phyloP scores from a whole-genome alignment of 2,797 vertebrate genomes.

The Otolemur crassicaudatus region DNA sequence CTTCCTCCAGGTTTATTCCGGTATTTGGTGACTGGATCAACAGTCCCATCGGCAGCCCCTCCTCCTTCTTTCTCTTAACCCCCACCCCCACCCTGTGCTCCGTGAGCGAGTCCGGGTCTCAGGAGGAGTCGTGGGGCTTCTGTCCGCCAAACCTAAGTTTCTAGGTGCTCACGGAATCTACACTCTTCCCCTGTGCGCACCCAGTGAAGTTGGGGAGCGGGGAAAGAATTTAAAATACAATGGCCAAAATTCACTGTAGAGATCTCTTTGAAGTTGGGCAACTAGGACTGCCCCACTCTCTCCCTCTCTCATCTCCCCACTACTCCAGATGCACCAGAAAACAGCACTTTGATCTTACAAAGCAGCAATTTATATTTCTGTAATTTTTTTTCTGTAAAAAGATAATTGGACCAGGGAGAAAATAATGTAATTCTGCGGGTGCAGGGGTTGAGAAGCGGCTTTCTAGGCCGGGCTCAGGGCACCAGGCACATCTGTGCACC shows the following conservation, averaged over 20 bases:
- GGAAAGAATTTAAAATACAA: not conserved
- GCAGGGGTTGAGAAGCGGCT: conserved; percentile 12
- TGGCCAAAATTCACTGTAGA: conserved; percentile 28
- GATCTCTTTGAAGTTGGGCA: conserved; percentile 78
- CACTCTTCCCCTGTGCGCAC: not conserved
- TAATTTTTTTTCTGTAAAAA: conserved; percentile 54
- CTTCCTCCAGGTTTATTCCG: not conserved
- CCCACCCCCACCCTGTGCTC: not conserved
- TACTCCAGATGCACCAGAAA: conserved; percentile 85
- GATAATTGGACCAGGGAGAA: conserved; percentile 63
- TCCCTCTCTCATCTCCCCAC: not conserved
- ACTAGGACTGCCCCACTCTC: conserved; percentile 72
- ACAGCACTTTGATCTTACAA: conserved; percentile 87
- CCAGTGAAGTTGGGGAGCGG: not conserved
- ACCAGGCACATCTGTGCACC: conserved; percentile 74
- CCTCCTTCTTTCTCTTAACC: not conserved
- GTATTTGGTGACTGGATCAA: not conserved
- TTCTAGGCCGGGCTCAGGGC: not conserved
- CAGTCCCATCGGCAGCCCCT: not conserved
- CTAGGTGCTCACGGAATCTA: conserved; percentile 50
- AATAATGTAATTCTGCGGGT: conserved; percentile 81
- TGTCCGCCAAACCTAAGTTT: not conserved
- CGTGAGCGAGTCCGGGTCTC: fast-evolving
- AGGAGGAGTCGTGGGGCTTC: fast-evolving
- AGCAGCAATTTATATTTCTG: conserved; percentile 84